A percentile compares a stretch with the other conserved stretches of the same genome.
Conservation (phyloP, 2,797 vertebrate genomes). For the Poecile montanus region DNA sequence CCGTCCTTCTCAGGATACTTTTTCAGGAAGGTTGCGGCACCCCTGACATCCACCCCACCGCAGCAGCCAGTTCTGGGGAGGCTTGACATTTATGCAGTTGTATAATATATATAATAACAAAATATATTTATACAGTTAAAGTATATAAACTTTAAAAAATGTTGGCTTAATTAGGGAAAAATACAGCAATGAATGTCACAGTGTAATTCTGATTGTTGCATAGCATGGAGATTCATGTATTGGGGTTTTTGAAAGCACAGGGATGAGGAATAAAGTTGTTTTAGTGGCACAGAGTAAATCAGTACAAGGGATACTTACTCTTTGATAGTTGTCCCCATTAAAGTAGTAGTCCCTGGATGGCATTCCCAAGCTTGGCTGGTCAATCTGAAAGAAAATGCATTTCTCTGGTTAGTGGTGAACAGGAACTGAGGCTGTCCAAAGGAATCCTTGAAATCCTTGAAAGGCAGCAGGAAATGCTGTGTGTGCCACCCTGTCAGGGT, state of each 20-base stretch:
- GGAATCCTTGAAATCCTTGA: not conserved
- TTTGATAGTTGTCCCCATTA: constrained; percentile 85
- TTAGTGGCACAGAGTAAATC: not conserved
- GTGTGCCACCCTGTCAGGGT: not conserved
- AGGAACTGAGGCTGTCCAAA: not conserved
- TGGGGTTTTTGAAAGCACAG: not conserved
- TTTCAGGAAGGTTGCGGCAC: too few relatives aligned
- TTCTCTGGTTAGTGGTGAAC: not conserved
- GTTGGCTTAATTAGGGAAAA: not conserved
- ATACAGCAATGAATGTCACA: not conserved
- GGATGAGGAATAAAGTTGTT: not conserved
- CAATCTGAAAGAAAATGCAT: constrained; percentile 82
- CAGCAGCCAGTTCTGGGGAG: not conserved
- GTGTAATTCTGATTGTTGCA: not conserved
- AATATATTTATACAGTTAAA: too few relatives aligned
- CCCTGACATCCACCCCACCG: too few relatives aligned
- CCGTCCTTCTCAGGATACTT: too few relatives aligned
- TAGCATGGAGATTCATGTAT: rapidly evolving
- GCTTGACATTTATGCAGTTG: not conserved
- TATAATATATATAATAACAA: too few relatives aligned
- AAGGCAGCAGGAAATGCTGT: not conserved
- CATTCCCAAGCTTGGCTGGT: constrained; percentile 95
- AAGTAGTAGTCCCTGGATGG: constrained; percentile 95
- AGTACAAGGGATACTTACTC: constrained; percentile 71
- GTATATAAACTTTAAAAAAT: not conserved